phyloP scores from a whole-genome alignment of 2,113 vertebrate genomes.

The Neodontobutis hainanensis region DNA sequence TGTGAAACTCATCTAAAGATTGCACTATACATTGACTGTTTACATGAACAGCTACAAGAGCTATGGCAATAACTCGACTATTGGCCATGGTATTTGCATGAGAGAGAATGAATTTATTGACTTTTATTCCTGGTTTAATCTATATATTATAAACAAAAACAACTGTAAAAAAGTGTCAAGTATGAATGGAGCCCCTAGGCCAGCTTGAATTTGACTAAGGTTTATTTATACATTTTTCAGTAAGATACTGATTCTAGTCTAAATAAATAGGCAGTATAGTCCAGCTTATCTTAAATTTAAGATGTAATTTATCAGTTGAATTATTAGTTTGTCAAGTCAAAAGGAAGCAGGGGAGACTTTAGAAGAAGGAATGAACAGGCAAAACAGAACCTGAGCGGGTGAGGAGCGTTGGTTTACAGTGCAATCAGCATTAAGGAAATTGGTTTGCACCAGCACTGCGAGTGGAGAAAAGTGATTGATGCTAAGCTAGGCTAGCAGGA shows the following conservation, averaged over 20 bases:
- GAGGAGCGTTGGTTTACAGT: constrained; percentile 76
- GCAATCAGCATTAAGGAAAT: constrained; percentile 80
- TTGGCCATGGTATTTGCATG: constrained; percentile 9
- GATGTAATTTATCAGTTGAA: constrained; percentile 23
- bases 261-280: too few species aligned
- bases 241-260: too few species aligned
- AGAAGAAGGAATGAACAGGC: constrained; percentile 59
- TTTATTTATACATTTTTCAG: too few species aligned
- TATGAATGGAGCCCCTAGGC: too few species aligned
- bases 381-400: constrained; percentile 58
- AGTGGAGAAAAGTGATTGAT: constrained; percentile 74
- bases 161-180: too few species aligned
- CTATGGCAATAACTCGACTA: constrained; percentile 4
- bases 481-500: constrained; percentile 78
- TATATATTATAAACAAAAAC: too few species aligned
- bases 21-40: neutral
- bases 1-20: constrained; percentile 11
- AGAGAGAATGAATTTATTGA: neutral
- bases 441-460: constrained; percentile 68
- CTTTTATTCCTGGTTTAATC: too few species aligned
- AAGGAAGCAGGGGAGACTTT: constrained; percentile 54
- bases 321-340: constrained; percentile 59
- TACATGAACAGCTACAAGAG: neutral
- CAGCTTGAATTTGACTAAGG: too few species aligned
- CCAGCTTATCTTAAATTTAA: neutral